Conservation (phyloP, 37 sponge, comb jelly and placozoan species). For the Crambe crambe region DNA sequence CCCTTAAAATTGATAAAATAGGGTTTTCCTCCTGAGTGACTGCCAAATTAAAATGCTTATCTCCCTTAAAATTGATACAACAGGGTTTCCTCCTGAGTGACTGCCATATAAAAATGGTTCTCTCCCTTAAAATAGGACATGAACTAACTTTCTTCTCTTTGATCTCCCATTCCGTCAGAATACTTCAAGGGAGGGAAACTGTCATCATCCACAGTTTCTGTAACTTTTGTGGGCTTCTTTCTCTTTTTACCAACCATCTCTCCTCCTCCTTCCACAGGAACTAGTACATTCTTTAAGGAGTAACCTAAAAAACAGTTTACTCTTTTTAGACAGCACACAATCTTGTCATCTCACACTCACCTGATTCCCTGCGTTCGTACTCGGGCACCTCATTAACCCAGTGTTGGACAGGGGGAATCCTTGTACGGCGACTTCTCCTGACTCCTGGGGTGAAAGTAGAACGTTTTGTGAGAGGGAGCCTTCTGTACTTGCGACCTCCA, state of each 20-base stretch:
- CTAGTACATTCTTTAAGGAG: constrained; percentile 1
- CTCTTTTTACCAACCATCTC: not conserved
- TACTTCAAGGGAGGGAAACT: not conserved
- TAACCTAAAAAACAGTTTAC: constrained; percentile 7
- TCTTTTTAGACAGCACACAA: too few relatives aligned
- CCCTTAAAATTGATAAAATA: too few relatives aligned
- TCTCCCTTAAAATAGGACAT: not conserved
- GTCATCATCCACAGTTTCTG: not conserved
- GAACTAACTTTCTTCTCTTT: not conserved
- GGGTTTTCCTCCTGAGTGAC: too few relatives aligned
- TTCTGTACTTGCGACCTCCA: constrained; percentile 23
- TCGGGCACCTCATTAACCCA: constrained; percentile 23
- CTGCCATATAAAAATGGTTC: too few relatives aligned
- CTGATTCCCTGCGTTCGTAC: constrained; percentile 3
- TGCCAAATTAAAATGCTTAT: not conserved
- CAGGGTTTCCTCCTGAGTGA: too few relatives aligned
- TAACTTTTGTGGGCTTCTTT: not conserved
- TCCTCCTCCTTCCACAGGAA: not conserved
- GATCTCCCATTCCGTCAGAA: not conserved
- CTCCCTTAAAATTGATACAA: too few relatives aligned
- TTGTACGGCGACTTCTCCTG: constrained; percentile 16
- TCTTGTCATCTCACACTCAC: too few relatives aligned
- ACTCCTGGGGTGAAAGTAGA: constrained; percentile 22
- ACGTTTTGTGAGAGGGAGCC: not conserved
- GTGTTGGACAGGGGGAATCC: constrained; percentile 15